Base-by-base conservation (phyloP, 2,113 vertebrate genomes). In the Pluvialis apricaria region DNA sequence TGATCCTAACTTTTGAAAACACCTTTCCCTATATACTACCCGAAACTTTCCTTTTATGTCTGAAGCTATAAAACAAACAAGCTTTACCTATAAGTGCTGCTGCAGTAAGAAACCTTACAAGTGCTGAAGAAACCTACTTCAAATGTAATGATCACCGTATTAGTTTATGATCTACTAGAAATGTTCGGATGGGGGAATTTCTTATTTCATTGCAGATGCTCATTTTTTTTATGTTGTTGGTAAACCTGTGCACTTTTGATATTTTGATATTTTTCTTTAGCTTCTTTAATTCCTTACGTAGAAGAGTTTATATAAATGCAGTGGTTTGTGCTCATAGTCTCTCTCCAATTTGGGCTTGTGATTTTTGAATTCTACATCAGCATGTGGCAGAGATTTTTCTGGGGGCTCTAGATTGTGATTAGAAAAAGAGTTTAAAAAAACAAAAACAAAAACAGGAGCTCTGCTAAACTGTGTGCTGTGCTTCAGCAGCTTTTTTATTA, bases 241-340 rank as follows among this genome's bases (percentile, higher is more conserved):
- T 98, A 98, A 98, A 98, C 97, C 98, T 98, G 98, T 99, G 99
- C 99, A 99, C 99, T 99, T 99, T 99, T 97, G 98, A 98, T 98
- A 98, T 98, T 98, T 98, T 97, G 97, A 87, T 98, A 98, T 98
- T 98, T 98, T 96, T 96, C 96, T 98, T 97, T 97, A 96, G 97
- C 94, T 98, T 97, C 97, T 96, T 97, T 97, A 96, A 97, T 98
- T 98, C 97, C 98, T 96, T 88, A 58, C 93, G 73, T 98, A 98
- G 98, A 98, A 98, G 97, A 97, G 90, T 97, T 98, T 96, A 98
- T 97, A 97, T 98, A 98, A 94, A 98, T 97, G 96, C 97, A 96
- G 92, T 97, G 98, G 97, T 98, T 98, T 98, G 97, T 98, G 98
- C 97, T 96, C 32, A 54, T 94, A 94, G 93, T 95, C 72, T 95